A percentile compares a stretch with the other conserved stretches of the same genome.
These are phyloP conservation scores for Nomada goodeniana DNA, from an alignment of 2,888 invertebrate species.

Conservation along the genomic window DNA sequence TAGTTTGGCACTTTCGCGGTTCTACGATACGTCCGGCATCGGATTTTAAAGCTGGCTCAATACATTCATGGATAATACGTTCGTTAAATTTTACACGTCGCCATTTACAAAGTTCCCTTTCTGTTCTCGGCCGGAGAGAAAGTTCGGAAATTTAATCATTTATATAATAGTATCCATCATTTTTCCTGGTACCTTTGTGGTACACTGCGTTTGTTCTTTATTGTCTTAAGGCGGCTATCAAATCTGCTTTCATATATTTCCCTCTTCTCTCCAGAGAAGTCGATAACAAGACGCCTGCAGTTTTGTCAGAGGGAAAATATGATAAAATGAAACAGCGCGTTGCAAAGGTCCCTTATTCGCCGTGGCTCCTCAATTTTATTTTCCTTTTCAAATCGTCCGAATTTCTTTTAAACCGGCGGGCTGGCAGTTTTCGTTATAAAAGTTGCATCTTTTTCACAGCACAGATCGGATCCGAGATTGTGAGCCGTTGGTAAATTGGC, in stretches of 20 bases:
- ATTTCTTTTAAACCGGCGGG: constrained; percentile 1
- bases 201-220: too few species aligned
- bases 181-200: too few species aligned
- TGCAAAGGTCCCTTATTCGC: neutral
- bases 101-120: neutral
- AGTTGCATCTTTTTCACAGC: neutral
- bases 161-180: too few species aligned
- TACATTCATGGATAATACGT: neutral
- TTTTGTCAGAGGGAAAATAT: constrained; percentile 5
- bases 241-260: neutral
- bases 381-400: neutral
- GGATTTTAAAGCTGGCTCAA: constrained; percentile 1
- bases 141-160: too few species aligned
- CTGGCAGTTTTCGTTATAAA: neutral
- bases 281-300: constrained; percentile 5
- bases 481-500: neutral
- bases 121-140: neutral
- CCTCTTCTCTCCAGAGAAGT: neutral
- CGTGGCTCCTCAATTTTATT: constrained; percentile 14
- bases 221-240: neutral
- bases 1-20: neutral
- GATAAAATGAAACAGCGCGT: constrained; percentile 20
- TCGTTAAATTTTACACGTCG: constrained; percentile 13
- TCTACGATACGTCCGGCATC: constrained; percentile 5
- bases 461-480: neutral